A percentile compares a stretch with the other conserved stretches of the same genome.
phyloP scores from a whole-genome alignment of 2,888 invertebrate genomes.

The Campoletis raptor region DNA sequence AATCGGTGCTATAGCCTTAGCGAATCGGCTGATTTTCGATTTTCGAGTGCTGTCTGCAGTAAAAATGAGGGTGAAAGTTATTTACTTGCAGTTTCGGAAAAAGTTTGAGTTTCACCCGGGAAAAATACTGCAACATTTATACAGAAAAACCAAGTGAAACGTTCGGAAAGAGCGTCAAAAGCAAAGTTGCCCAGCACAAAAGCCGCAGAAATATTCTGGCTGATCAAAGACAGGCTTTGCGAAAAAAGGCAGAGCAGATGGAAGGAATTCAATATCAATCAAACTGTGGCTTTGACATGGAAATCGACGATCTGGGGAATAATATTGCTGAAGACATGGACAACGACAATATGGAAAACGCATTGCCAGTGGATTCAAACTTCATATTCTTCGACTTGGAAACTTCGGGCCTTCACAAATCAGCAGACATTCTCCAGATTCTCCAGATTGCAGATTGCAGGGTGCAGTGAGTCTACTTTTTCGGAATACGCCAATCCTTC shows the following conservation, averaged over 20 bases:
- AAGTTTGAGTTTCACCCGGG: constrained; percentile 12
- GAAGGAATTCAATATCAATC: constrained; percentile 60
- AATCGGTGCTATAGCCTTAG: constrained; percentile 59
- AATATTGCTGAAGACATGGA: constrained; percentile 8
- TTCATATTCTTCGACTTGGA: constrained; percentile 66
- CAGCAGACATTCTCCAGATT: constrained; percentile 48
- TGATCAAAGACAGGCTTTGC: constrained; percentile 52
- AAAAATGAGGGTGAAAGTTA: constrained; percentile 62
- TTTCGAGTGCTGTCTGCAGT: constrained; percentile 51
- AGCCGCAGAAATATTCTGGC: constrained; percentile 48
- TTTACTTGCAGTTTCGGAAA: constrained; percentile 35
- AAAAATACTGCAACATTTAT: not conserved
- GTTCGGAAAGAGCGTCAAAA: constrained; percentile 32
- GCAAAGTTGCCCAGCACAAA: constrained; percentile 46
- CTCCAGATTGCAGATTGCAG: constrained; percentile 51
- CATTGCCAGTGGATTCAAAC: constrained; percentile 21
- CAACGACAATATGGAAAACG: constrained; percentile 4
- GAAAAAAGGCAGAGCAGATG: constrained; percentile 46
- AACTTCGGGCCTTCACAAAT: constrained; percentile 47
- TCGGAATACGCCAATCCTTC: constrained; percentile 44
- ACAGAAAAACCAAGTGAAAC: not conserved
- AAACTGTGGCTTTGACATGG: constrained; percentile 56
- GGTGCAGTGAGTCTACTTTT: constrained; percentile 15
- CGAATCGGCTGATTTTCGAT: constrained; percentile 57
- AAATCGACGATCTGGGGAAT: constrained; percentile 32